A percentile compares a stretch with the other conserved stretches of the same genome.
Evolutionary conservation across 2,797 vertebrate genomes (phyloP).

Genomic region (Silurus lanzhouensis): DNA sequence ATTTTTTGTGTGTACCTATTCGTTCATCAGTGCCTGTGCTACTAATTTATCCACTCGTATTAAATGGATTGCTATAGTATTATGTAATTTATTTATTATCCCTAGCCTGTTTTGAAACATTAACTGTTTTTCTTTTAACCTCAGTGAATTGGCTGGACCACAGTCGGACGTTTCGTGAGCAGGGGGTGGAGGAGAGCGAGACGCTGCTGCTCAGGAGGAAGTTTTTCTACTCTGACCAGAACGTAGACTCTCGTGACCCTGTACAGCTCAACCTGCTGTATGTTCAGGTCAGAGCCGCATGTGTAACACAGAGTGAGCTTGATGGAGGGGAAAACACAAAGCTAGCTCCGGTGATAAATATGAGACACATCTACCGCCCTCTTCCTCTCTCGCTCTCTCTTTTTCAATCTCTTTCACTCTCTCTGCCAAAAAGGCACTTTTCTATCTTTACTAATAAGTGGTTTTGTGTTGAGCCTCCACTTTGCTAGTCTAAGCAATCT

Average conservation of each 20-base stretch:
- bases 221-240: slow-evolving; percentile 99
- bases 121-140: slow-evolving; percentile 38
- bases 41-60: not conserved
- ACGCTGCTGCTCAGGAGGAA: slow-evolving; percentile 90
- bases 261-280: slow-evolving; percentile 98
- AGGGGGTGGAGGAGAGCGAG: slow-evolving; percentile 95
- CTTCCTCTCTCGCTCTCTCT: not conserved
- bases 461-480: slow-evolving; percentile 8
- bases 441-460: slow-evolving; percentile 1
- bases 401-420: not conserved
- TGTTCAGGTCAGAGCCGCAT: slow-evolving; percentile 84
- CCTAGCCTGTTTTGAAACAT: not conserved
- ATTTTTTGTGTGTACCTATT: not conserved
- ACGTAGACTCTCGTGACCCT: slow-evolving; percentile 95
- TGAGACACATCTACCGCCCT: not conserved
- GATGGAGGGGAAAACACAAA: not conserved
- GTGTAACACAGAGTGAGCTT: not conserved
- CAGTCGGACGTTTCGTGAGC: slow-evolving; percentile 94
- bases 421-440: not conserved
- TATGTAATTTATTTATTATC: not conserved
- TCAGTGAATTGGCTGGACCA: slow-evolving; percentile 98
- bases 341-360: not conserved
- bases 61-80: not conserved
- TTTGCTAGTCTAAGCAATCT: slow-evolving; percentile 11
- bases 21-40: not conserved